A percentile compares a stretch with the other conserved stretches of the same genome.
phyloP scores from a whole-genome alignment of 2,888 invertebrate genomes.

The Portevinia maculata region DNA sequence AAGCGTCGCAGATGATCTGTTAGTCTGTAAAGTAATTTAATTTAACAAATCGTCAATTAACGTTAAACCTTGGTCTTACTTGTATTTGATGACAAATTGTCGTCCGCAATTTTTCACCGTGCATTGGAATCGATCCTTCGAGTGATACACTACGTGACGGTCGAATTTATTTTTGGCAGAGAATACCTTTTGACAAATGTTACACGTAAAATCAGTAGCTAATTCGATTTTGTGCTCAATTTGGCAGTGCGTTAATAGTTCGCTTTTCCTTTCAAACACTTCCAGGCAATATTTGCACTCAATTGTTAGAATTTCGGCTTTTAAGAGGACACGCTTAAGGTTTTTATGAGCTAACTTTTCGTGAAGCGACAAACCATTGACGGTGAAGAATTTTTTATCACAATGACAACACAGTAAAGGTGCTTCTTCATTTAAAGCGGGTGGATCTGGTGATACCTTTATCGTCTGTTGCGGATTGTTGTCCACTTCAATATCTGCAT shows the following conservation, averaged over 20 bases:
- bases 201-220: conserved; percentile 25
- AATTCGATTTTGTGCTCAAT: conserved; percentile 27
- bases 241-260: conserved; percentile 12
- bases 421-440: conserved; percentile 10
- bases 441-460: neutral
- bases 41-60: neutral
- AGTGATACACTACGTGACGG: conserved; percentile 52
- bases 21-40: conserved; percentile 20
- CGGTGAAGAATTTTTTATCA: conserved; percentile 60
- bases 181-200: conserved; percentile 47
- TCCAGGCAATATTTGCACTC: conserved; percentile 45
- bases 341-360: conserved; percentile 83
- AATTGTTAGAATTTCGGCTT: conserved; percentile 37
- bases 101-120: conserved; percentile 30
- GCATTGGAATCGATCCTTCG: conserved; percentile 27
- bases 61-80: conserved; percentile 2
- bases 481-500: neutral
- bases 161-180: conserved; percentile 25
- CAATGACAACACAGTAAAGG: conserved; percentile 50
- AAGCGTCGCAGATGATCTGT: conserved; percentile 52
- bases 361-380: conserved; percentile 54
- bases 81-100: conserved; percentile 40
- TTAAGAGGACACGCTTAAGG: conserved; percentile 4
- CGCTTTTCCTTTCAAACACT: conserved; percentile 32
- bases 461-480: neutral